Evolutionary conservation across 2,797 vertebrate genomes (phyloP).

Genomic region (Bufotes viridis): DNA sequence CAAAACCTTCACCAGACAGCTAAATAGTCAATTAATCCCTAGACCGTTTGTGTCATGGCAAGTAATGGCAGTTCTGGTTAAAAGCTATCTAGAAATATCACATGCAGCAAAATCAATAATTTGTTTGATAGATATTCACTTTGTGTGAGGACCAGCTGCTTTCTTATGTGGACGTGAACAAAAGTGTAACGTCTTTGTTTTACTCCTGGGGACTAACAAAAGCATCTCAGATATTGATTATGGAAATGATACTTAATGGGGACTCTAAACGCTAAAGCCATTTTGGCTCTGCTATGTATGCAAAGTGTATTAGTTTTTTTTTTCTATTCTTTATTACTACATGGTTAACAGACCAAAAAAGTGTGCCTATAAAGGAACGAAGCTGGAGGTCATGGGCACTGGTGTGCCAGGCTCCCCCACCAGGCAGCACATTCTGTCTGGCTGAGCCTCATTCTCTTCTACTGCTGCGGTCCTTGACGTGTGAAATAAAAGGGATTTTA

Average conservation of each 20-base stretch:
- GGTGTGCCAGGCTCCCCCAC: slow-evolving; percentile 50
- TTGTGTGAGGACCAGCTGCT: slow-evolving; percentile 17
- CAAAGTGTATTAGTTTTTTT: slow-evolving; percentile 34
- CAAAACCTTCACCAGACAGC: neutral
- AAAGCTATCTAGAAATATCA: slow-evolving; percentile 33
- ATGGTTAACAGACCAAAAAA: slow-evolving; percentile 47
- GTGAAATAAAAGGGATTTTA: slow-evolving; percentile 80
- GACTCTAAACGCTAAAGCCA: slow-evolving; percentile 3
- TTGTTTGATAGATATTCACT: slow-evolving; percentile 43
- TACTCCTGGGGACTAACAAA: slow-evolving; percentile 33
- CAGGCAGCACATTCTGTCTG: slow-evolving; percentile 46
- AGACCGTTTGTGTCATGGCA: slow-evolving; percentile 1
- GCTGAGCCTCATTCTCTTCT: slow-evolving; percentile 59
- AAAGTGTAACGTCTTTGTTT: slow-evolving; percentile 28
- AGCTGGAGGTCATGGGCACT: slow-evolving; percentile 41
- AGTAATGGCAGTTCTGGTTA: slow-evolving; percentile 30
- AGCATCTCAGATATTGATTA: slow-evolving; percentile 26
- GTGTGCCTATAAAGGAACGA: slow-evolving; percentile 11
- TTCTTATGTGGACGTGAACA: slow-evolving; percentile 2
- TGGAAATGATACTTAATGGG: slow-evolving; percentile 19
- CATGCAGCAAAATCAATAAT: slow-evolving; percentile 30
- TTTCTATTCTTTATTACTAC: slow-evolving; percentile 7
- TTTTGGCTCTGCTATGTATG: slow-evolving; percentile 5
- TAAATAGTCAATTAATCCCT: slow-evolving; percentile 27
- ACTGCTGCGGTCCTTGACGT: slow-evolving; percentile 72